A percentile compares a stretch with the other conserved stretches of the same genome.
Conservation (phyloP, 2,797 vertebrate species). For the Mycteria americana region DNA sequence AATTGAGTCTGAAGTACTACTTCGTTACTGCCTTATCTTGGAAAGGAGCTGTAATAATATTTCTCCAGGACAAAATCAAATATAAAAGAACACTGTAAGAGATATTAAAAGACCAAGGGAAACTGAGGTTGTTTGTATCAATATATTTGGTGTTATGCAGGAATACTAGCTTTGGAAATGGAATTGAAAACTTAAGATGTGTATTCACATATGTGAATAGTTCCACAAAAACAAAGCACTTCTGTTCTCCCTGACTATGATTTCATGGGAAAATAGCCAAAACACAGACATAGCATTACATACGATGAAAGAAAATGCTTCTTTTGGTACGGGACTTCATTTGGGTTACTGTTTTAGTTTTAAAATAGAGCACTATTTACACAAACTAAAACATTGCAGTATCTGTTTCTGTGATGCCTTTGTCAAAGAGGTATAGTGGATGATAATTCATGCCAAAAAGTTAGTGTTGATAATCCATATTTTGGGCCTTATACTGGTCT, state of each 20-base stretch:
- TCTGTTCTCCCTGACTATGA: neutral
- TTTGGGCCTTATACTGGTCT: neutral
- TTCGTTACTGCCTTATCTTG: neutral
- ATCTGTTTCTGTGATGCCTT: neutral
- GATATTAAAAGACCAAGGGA: neutral
- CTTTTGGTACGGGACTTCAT: constrained; percentile 26
- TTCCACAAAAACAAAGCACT: constrained; percentile 22
- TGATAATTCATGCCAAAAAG: neutral
- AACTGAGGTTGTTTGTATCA: neutral
- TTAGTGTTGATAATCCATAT: neutral
- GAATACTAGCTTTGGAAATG: neutral
- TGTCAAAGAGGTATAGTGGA: neutral
- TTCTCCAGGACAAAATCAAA: neutral
- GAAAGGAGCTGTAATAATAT: neutral
- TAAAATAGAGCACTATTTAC: neutral
- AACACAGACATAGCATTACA: constrained; percentile 25
- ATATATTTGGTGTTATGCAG: neutral
- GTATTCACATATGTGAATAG: constrained; percentile 1
- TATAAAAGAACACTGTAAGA: neutral
- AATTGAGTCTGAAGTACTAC: neutral
- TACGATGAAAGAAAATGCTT: constrained; percentile 30
- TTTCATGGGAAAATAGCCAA: constrained; percentile 53
- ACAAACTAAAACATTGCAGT: neutral
- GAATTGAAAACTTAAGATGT: neutral
- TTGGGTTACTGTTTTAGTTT: constrained; percentile 33